These are phyloP conservation scores for Caenorhabditis afra DNA, from an alignment of 2,888 invertebrate genomes.

Conservation along the genomic window DNA sequence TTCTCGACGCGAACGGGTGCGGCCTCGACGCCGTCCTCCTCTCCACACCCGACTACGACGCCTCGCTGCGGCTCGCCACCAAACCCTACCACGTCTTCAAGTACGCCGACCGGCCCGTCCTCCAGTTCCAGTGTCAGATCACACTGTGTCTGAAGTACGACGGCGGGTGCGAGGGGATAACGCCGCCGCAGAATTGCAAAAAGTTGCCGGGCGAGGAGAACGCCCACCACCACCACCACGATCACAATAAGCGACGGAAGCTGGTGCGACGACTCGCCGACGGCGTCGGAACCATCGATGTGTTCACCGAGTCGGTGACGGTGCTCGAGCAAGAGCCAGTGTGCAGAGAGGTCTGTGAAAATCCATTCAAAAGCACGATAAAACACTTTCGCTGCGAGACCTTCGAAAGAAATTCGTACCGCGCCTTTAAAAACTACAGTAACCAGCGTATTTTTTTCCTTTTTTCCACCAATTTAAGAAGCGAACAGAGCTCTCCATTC, in stretches of 20 bases:
- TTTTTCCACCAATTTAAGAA: background rate
- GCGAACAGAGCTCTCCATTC: background rate
- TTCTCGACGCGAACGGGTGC: constrained; percentile 77
- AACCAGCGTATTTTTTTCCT: no score
- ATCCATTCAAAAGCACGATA: background rate
- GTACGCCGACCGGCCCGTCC: constrained; percentile 79
- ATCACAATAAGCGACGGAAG: constrained; percentile 47
- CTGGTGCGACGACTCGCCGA: constrained; percentile 44
- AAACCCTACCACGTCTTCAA: constrained; percentile 80
- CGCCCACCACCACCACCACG: constrained; percentile 66
- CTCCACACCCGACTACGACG: constrained; percentile 78
- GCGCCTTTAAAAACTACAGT: no score
- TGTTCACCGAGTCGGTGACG: constrained; percentile 76
- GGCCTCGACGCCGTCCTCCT: constrained; percentile 78
- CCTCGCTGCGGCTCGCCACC: constrained; percentile 75
- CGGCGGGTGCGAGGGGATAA: constrained; percentile 78
- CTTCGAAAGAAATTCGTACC: no score
- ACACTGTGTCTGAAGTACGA: constrained; percentile 80
- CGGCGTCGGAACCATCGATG: constrained; percentile 76
- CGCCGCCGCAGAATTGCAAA: constrained; percentile 77
- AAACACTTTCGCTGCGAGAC: no score
- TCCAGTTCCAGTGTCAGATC: constrained; percentile 80
- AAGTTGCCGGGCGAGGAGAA: constrained; percentile 66
- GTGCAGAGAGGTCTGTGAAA: constrained; percentile 34
- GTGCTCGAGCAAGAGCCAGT: constrained; percentile 64